Conservation (phyloP, 2,797 vertebrate genomes). For the Paratrypauchen microcephalus region DNA sequence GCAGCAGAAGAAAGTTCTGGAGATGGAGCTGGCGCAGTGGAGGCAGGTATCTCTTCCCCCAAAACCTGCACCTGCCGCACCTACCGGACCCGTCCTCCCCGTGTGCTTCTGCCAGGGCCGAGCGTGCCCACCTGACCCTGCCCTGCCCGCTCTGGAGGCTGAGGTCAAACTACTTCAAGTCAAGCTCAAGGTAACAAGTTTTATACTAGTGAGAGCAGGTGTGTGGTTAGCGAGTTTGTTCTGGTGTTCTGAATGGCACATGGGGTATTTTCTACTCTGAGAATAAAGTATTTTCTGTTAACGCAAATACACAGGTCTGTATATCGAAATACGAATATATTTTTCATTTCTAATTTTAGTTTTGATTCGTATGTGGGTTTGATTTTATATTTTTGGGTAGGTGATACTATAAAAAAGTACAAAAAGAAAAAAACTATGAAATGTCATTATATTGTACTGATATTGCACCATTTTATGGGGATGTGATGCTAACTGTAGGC, state of each 20-base stretch:
- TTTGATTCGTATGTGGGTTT: no score
- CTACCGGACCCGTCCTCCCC: slow-evolving; percentile 43
- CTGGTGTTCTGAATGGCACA: neutral
- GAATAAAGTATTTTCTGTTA: neutral
- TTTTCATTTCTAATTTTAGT: no score
- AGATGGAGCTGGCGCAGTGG: slow-evolving; percentile 86
- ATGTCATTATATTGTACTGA: no score
- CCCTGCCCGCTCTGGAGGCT: slow-evolving; percentile 77
- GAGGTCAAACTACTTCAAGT: slow-evolving; percentile 89
- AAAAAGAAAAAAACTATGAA: no score
- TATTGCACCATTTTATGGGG: no score
- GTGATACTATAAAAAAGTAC: no score
- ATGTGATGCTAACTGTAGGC: no score
- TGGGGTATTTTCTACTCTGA: neutral
- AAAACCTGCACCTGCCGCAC: slow-evolving; percentile 40
- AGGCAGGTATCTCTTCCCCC: slow-evolving; percentile 63
- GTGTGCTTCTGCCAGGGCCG: slow-evolving; percentile 70
- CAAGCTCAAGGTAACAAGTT: slow-evolving; percentile 86
- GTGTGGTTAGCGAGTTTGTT: slow-evolving; percentile 38
- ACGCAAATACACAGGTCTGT: neutral
- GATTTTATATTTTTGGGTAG: no score
- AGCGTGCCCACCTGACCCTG: slow-evolving; percentile 57
- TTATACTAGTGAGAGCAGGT: slow-evolving; percentile 1
- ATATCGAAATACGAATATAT: no score
- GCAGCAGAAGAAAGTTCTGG: slow-evolving; percentile 87